Base-by-base conservation (phyloP, 2,113 vertebrate species). In the Pollachius pollachius region DNA sequence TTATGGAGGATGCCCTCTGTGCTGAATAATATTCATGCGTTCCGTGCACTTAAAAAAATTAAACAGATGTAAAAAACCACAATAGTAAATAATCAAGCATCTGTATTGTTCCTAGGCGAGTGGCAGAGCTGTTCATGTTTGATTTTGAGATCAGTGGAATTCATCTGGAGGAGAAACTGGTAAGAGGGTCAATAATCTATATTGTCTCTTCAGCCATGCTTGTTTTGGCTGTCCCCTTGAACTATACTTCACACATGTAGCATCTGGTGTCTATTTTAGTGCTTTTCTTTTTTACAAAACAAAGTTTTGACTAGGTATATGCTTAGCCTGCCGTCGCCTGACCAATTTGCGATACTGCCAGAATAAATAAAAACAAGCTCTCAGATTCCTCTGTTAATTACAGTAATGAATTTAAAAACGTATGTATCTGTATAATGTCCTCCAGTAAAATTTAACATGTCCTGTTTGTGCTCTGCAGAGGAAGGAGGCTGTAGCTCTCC, bases 121-220 rank as follows among this genome's bases (percentile, higher is more conserved):
- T 99, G 61, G 97, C 96, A 15, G 97, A 99, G 84, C 90, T 99
- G 74, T 98, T 99, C 85, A 93, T 99, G 95, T 97, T 98, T 78
- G 97, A 99, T 92, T 99, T 99, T 92, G 97, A 99, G 85, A 99
- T 99, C 85, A 99, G 97, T 87, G 97, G 97, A 80, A 99, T 99
- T 88, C 97, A 98, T 87, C 90, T 99, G 81, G 93, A 96, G 90
- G 90, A 95, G 82, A 94, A 96, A 87, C 94, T 96, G 94, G 97
- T 98, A 91, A 89, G 80, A 69, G 4, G 0, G 1, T 70, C 6
- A 13, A 3, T 12, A 6, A 41, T 15, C 1, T 15, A 3, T 25
- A 3, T 25, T 18, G 6, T 27, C 63, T 48, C 30, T 13, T 9
- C 7, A 57, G 41, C 41, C 41, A 9, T 48, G 41, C 41, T 48